Conservation (phyloP, 2,888 invertebrate species). For the Pammene fasciana region DNA sequence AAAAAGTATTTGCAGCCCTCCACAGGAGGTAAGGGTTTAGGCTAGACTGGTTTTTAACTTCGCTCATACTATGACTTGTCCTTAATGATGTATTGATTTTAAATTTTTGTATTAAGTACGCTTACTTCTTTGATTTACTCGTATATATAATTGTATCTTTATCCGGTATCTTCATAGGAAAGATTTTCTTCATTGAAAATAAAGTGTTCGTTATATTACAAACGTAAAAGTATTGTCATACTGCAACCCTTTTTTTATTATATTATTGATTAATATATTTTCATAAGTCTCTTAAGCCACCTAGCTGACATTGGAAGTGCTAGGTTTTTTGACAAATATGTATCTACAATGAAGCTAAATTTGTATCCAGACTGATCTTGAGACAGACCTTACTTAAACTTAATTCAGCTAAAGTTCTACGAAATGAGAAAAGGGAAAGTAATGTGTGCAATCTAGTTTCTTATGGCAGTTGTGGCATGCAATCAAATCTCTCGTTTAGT, state of each 20-base stretch:
- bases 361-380: no score
- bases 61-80: conserved; percentile 33
- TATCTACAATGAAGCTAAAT: no score
- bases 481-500: conserved; percentile 16
- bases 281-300: no score
- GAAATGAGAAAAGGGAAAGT: no score
- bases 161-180: background rate
- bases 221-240: no score
- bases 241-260: no score
- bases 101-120: conserved; percentile 34
- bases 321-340: no score
- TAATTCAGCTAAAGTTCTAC: no score
- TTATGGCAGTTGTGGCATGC: conserved; percentile 4
- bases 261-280: no score
- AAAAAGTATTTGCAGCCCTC: conserved; percentile 61
- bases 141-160: conserved; percentile 3
- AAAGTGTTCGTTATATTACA: no score
- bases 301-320: no score
- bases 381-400: no score
- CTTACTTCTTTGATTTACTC: background rate
- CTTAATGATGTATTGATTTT: conserved; percentile 40
- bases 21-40: conserved; percentile 54
- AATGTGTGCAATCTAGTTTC: background rate
- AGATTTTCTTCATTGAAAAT: background rate
- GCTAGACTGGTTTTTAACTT: conserved; percentile 58